These are phyloP conservation scores for Rhagium mordax DNA, from an alignment of 2,888 invertebrate species.

Conservation along the genomic window DNA sequence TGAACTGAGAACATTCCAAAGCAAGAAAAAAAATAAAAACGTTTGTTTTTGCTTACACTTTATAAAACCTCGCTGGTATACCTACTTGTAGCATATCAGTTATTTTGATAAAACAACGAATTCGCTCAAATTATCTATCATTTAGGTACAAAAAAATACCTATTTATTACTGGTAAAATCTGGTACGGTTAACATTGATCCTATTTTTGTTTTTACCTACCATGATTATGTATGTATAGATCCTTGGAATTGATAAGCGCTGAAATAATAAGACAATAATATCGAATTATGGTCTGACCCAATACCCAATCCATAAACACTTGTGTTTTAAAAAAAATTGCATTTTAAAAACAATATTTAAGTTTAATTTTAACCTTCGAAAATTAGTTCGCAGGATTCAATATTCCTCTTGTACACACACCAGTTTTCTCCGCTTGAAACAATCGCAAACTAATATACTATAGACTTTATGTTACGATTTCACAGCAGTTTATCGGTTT, in stretches of 20 bases:
- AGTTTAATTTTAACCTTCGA: neutral
- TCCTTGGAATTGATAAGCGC: neutral
- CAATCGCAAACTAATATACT: neutral
- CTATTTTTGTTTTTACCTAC: neutral
- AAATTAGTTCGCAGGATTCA: conserved; percentile 1
- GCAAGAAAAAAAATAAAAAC: too few relatives aligned
- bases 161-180: conserved; percentile 30
- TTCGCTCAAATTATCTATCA: neutral
- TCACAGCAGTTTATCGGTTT: neutral
- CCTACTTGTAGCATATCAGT: neutral
- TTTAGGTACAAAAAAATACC: neutral
- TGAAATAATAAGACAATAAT: neutral
- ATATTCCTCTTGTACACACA: conserved; percentile 13
- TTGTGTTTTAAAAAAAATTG: too few relatives aligned
- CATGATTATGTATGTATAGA: neutral
- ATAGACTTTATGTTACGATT: neutral
- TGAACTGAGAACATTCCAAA: too few relatives aligned
- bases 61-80: too few relatives aligned
- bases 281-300: neutral
- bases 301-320: neutral
- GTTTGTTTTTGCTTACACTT: too few relatives aligned
- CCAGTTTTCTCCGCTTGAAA: conserved; percentile 31
- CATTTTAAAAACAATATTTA: neutral
- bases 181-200: conserved; percentile 20
- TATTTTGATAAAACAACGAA: neutral